Percentiles rank a stretch among this genome's conserved stretches.
Evolutionary conservation across 2,113 vertebrate species (phyloP).

Genomic region (Falco punctatus): DNA sequence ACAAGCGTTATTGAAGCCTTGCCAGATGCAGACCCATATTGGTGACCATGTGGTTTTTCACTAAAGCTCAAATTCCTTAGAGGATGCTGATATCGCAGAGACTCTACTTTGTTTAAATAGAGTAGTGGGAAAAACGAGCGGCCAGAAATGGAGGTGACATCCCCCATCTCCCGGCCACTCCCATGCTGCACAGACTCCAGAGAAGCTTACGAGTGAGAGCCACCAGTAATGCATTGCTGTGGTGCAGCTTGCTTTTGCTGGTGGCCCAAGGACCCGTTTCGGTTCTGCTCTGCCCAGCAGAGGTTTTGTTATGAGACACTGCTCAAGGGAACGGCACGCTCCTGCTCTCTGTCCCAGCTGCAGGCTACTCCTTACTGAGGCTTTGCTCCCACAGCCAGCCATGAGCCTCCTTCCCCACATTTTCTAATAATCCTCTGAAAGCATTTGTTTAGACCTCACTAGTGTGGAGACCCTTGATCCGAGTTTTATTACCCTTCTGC

Average conservation of each 20-base stretch:
- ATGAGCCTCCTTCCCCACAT: background rate
- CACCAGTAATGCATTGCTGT: background rate
- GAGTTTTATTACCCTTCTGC: background rate
- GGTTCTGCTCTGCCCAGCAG: background rate
- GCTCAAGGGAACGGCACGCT: background rate
- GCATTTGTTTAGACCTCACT: background rate
- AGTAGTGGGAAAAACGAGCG: fast-evolving
- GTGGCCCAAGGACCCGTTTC: fast-evolving
- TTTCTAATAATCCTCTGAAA: background rate
- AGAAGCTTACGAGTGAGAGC: background rate
- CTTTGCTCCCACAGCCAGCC: background rate
- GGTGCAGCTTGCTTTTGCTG: background rate
- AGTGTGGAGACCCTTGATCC: background rate
- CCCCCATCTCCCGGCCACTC: background rate
- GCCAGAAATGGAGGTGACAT: background rate
- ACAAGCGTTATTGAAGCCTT: background rate
- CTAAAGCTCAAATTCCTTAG: background rate
- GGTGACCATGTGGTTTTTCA: background rate
- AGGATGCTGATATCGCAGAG: background rate
- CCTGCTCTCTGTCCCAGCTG: background rate
- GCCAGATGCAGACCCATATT: background rate
- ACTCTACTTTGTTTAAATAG: background rate
- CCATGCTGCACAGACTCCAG: background rate
- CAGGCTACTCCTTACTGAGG: fast-evolving
- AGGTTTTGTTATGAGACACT: background rate